Base-by-base conservation (phyloP, 2,888 invertebrate species). In the Tachina fera region DNA sequence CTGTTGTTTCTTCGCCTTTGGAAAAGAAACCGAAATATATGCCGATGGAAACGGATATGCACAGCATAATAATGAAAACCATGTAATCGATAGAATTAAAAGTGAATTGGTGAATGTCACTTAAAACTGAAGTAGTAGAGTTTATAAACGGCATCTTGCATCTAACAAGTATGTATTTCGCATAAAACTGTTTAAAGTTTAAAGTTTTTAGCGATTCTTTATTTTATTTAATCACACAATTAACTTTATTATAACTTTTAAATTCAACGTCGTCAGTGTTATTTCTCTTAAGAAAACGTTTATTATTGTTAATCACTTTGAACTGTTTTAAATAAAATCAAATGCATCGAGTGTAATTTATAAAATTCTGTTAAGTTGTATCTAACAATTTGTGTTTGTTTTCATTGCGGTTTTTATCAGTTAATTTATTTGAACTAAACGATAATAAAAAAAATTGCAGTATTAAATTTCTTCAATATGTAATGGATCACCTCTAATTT, bases 21-120 rank as follows among this genome's bases (percentile, higher is more conserved):
- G 94, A 93, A 87, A 93, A 94, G 88, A 93, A 94, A 67, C 93
- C 93, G 87, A 94, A 94, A 89, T 94, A 95, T n/a, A 95, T 90
- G 19, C 95, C 95, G 72, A 95, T 94, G 1, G 91, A 91, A 0
- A 94, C 93, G 1, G 95, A 95, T 61, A 94, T 88, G 58, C 90
- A 87, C 56, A 95, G 90, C 94, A 94, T 94, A 6, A 92, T 53
- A 0, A 89, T 91, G 79, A 95, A 94, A 22, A 95, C 94, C 14
- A 93, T 86, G 92, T 95, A 95, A 89, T 95, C 95, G 75, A 87
- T 86, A 9, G 86, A 9, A 39, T 89, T 89, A 75, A 92, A 92
- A 3, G 89, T 88, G 56, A 92, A 91, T 68, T 89, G 87, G 4
- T 61, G 22, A 0, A 88, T 80, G 49, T 79, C 87, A 63, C 77